Base-by-base conservation (phyloP, 2,797 vertebrate species). In the Amazona finschi region DNA sequence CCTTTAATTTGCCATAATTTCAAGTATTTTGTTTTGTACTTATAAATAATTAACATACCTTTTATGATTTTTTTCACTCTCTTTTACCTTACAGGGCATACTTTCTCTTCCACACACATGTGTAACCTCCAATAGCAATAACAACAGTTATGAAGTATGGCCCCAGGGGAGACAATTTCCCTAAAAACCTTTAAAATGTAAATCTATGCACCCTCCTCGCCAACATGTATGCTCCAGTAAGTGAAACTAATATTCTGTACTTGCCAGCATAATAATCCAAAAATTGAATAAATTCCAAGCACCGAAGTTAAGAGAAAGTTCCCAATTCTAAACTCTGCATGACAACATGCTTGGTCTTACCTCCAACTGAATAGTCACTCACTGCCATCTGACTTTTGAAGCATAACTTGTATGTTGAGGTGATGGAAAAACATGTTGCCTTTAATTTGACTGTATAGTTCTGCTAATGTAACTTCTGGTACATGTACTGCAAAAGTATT, bases 161-260 rank as follows among this genome's bases (percentile, higher is more conserved):
- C 93, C 81, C 67, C 46, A 50, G 93, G 96, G 94, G 84, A 97
- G 85, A 91, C 79, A 95, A 95, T 97, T 95, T 97, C 93, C 95
- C 58, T 84, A 97, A 94, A 96, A 97, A 94, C 75, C 58, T 91
- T 96, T 96, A 96, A 97, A 97, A 96, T 95, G 94, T 92, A 97
- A 98, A 97, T 96, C 85, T 97, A 97, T 96, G 89, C 93, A 90
- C 50, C 46, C 49, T 50, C 89, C 85, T 91, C 97, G 96, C 97
- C 97, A 98, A 97, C 84, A 94, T 53, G 84, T 79, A 94, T 95
- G 97, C 93, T 94, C 87, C 95, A 94, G 91, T 88, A 97, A 95
- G 88, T 93, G 95, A 97, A 97, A 97, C 93, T 96, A 97, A 97
- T 97, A 97, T 96, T 97, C n/a, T 25, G 36, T 90, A 92, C 80